Percentiles rank a stretch among this genome's conserved stretches.
Evolutionary conservation across 1,140 invertebrate species (phyloP).

Genomic region (Leptopilina boulardi): DNA sequence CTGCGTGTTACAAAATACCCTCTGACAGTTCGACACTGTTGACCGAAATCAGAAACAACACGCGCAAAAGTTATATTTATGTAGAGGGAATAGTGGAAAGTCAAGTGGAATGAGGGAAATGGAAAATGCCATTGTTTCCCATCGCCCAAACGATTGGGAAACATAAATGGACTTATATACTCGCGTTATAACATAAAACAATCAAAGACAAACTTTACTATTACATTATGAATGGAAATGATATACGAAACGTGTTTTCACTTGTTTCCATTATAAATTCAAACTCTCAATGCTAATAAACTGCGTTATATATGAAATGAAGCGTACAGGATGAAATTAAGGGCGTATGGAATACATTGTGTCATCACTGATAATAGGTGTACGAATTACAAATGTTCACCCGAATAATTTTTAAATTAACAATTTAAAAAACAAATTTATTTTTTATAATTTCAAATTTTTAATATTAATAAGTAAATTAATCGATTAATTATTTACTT

Average conservation of each 20-base stretch:
- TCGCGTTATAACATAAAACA: neutral
- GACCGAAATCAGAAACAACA: constrained; percentile 31
- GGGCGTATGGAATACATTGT: no score
- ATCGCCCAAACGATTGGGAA: neutral
- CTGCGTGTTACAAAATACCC: constrained; percentile 16
- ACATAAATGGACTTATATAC: constrained; percentile 17
- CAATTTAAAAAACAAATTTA: no score
- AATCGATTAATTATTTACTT: no score
- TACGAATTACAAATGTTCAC: no score
- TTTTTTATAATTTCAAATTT: no score
- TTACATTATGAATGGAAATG: neutral
- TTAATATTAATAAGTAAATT: no score
- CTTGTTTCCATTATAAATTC: neutral
- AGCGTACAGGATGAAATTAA: no score
- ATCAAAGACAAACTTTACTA: neutral
- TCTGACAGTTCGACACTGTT: constrained; percentile 30
- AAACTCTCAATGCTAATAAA: no score
- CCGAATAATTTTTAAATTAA: no score
- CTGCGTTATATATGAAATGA: no score
- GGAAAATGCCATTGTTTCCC: constrained; percentile 16
- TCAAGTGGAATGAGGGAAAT: constrained; percentile 18
- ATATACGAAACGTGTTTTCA: neutral
- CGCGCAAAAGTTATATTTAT: constrained; percentile 5
- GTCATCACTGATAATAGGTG: no score
- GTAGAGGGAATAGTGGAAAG: constrained; percentile 8